Base-by-base conservation (phyloP, 2,888 invertebrate species). In the Coleophora flavipennella region DNA sequence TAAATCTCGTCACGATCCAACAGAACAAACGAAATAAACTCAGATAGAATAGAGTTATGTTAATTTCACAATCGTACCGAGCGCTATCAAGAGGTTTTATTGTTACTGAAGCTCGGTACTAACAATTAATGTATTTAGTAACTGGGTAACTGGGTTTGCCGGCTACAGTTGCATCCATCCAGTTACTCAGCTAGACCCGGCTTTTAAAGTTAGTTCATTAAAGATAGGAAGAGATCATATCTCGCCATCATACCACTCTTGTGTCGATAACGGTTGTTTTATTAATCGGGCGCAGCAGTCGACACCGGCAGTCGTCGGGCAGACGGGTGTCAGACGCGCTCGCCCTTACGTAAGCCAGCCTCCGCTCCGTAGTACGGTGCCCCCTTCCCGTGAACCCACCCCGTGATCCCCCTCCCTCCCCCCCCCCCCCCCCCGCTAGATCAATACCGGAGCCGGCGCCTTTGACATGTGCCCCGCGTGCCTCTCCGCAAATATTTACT, bases 371-470 rank as follows among this genome's bases (percentile, higher is more conserved):
- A 73, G 70, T 74, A 72, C 74, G 69, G 55, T 40, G 46, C 35
- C 46, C 32, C 36, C 28, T 37, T 46, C 44, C 36, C 40, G 51
- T 50, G 45, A 38, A 39, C 34, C 35, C 47, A 46, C 44, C 38
- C 36, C 37, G 40, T 39, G 50, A 45, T 46, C 31, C 42, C 27
- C 45, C 42, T 48, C 39, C 43, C 39, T 36, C 46, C 33, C 36
- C 45, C 40, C 39, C 39, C 41, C 43, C 43, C 20, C 53, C 64
- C 65, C 69, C 56, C 73, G 65, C 71, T 76, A 80, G 81, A 83
- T 84, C 83, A 83, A 84, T 84, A 84, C 80, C 73, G 68, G 64
- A 71, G 76, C 73, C 78, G 73, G 74, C 70, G 78, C 81, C 79
- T 81, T 81, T 81, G 83, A 81, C 83, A 81, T 80, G 80, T 80